A percentile compares a stretch with the other conserved stretches of the same genome.
phyloP scores from a whole-genome alignment of 2,113 vertebrate genomes.

The Hirundichthys speculiger region DNA sequence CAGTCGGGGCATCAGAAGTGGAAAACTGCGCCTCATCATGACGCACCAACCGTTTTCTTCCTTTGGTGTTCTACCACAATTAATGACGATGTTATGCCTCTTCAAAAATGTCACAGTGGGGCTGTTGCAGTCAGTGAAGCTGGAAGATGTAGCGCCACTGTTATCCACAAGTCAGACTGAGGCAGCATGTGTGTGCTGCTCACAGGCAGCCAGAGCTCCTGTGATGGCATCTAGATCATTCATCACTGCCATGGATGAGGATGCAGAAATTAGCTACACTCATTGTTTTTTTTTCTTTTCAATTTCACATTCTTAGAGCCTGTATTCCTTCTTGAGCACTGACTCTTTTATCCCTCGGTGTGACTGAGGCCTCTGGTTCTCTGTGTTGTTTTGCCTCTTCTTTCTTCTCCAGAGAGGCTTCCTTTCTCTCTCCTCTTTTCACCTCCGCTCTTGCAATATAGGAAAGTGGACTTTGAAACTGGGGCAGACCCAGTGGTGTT shows the following conservation, averaged over 20 bases:
- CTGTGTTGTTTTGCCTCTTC: slow-evolving; percentile 28
- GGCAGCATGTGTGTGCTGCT: slow-evolving; percentile 47
- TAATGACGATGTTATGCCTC: slow-evolving; percentile 10
- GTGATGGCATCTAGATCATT: slow-evolving; percentile 66
- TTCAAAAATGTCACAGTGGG: slow-evolving; percentile 29
- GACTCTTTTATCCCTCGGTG: slow-evolving; percentile 38
- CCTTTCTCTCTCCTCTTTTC: slow-evolving; percentile 29
- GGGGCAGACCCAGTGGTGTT: slow-evolving; percentile 28
- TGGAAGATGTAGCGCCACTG: slow-evolving; percentile 53
- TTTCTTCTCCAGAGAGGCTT: slow-evolving; percentile 37
- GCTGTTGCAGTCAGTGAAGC: slow-evolving; percentile 22
- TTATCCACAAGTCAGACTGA: slow-evolving; percentile 57
- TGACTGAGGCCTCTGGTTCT: slow-evolving; percentile 40
- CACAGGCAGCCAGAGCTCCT: slow-evolving; percentile 51
- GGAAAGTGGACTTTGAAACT: slow-evolving; percentile 45
- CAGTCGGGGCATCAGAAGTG: slow-evolving; percentile 62
- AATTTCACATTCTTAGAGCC: slow-evolving; percentile 38
- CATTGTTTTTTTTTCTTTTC: slow-evolving; percentile 45
- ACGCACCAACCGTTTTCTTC: slow-evolving; percentile 70
- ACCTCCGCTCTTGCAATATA: slow-evolving; percentile 28
- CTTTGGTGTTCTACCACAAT: slow-evolving; percentile 49
- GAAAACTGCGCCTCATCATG: slow-evolving; percentile 72
- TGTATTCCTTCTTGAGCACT: slow-evolving; percentile 19
- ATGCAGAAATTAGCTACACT: slow-evolving; percentile 75
- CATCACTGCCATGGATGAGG: slow-evolving; percentile 74